Evolutionary conservation across 2,113 vertebrate species (phyloP).

Genomic region (Burhinus bistriatus): DNA sequence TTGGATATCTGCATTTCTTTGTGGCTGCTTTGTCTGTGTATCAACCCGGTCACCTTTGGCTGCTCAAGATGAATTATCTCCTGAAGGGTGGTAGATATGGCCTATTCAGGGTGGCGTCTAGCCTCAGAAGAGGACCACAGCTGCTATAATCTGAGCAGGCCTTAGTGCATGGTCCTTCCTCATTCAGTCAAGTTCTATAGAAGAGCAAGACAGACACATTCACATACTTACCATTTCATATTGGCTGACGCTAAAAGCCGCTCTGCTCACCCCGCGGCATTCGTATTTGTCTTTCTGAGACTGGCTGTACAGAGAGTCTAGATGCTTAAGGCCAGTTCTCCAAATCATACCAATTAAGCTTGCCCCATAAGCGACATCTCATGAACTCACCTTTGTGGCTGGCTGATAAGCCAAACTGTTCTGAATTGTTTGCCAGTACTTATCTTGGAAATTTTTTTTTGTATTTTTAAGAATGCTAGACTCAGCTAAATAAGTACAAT

Average conservation of each 20-base stretch:
- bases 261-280: neutral
- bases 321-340: neutral
- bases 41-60: neutral
- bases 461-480: neutral
- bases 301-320: neutral
- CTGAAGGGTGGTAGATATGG: neutral
- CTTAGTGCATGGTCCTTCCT: neutral
- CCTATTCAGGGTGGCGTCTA: neutral
- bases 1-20: neutral
- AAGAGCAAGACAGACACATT: neutral
- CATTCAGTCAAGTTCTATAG: neutral
- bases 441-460: neutral
- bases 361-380: neutral
- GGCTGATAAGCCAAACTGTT: neutral
- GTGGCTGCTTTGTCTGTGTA: neutral
- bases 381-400: neutral
- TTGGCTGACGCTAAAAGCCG: neutral
- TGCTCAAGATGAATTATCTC: neutral
- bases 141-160: neutral
- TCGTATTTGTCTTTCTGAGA: neutral
- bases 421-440: neutral
- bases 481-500: neutral
- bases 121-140: neutral
- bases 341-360: neutral
- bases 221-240: neutral